These are phyloP conservation scores for Bubo scandiacus DNA, from an alignment of 2,113 vertebrate species.

Conservation along the genomic window DNA sequence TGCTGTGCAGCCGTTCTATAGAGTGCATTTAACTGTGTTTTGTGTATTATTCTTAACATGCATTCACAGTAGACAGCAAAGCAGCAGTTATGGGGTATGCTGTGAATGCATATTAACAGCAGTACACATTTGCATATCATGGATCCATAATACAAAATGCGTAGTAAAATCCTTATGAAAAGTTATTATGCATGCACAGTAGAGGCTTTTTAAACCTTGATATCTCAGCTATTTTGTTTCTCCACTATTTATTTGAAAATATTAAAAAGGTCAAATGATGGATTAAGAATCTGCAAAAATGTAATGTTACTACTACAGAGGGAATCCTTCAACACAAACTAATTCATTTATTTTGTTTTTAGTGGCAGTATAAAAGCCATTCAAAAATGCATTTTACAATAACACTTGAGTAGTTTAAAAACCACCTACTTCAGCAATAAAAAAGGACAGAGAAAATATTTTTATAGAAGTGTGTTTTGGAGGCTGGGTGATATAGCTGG, in stretches of 20 bases:
- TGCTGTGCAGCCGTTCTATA: not conserved
- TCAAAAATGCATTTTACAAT: not conserved
- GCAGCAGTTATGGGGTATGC: constrained; percentile 48
- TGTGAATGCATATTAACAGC: constrained; percentile 64
- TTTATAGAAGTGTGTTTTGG: not conserved
- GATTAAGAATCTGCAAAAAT: constrained; percentile 54
- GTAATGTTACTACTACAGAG: constrained; percentile 23
- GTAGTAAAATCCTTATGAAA: constrained; percentile 53
- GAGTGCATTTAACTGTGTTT: constrained; percentile 7
- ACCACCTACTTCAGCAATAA: not conserved
- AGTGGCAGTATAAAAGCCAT: not conserved
- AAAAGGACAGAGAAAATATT: not conserved
- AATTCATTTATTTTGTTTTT: constrained; percentile 24
- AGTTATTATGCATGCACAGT: constrained; percentile 59
- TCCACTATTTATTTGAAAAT: constrained; percentile 57
- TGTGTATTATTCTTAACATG: constrained; percentile 50
- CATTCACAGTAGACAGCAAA: constrained; percentile 65
- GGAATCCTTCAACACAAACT: not conserved
- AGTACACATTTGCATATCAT: constrained; percentile 58
- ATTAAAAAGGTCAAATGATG: constrained; percentile 59
- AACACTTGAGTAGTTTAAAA: not conserved
- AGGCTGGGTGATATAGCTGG: not conserved
- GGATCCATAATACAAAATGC: constrained; percentile 36
- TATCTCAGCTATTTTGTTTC: constrained; percentile 62
- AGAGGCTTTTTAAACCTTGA: constrained; percentile 65